Percentiles rank a stretch among this genome's conserved stretches.
Evolutionary conservation across 2,888 invertebrate genomes (phyloP).

Genomic region (Bembecia ichneumoniformis): DNA sequence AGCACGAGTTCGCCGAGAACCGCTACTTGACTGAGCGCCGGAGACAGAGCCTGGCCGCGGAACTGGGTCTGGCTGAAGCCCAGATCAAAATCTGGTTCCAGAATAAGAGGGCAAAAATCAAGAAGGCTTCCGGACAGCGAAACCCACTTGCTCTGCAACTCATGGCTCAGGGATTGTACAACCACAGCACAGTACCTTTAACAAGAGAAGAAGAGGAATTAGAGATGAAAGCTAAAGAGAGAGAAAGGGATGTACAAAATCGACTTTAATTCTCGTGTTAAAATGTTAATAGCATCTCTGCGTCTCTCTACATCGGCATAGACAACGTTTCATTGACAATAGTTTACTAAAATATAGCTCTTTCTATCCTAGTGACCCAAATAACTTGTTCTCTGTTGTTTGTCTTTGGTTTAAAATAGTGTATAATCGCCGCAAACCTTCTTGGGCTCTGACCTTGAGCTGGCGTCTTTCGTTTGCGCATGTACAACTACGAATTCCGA

Average conservation of each 20-base stretch:
- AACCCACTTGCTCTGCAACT: slow-evolving; percentile 90
- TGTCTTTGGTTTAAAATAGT: no score
- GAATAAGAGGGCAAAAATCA: slow-evolving; percentile 96
- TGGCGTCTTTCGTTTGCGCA: no score
- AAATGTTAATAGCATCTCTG: no score
- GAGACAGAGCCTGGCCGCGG: slow-evolving; percentile 90
- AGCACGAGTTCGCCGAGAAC: slow-evolving; percentile 93
- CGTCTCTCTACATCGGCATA: no score
- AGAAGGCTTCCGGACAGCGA: slow-evolving; percentile 89
- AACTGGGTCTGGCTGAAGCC: slow-evolving; percentile 93
- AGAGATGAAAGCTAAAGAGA: slow-evolving; percentile 65
- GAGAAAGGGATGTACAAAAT: slow-evolving; percentile 50
- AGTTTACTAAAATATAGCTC: no score
- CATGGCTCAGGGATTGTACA: slow-evolving; percentile 95
- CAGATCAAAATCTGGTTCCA: slow-evolving; percentile 99
- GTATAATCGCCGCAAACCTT: no score
- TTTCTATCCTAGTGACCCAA: no score
- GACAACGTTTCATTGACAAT: no score
- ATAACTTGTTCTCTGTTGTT: no score
- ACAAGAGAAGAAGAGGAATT: slow-evolving; percentile 82
- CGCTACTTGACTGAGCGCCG: slow-evolving; percentile 93
- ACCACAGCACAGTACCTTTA: slow-evolving; percentile 84
- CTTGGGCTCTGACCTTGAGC: no score
- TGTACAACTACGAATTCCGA: no score
- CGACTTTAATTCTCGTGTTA: slow-evolving; percentile 24